phyloP scores from a whole-genome alignment of 23 tunicate species.

The Trididemnum clinides region DNA sequence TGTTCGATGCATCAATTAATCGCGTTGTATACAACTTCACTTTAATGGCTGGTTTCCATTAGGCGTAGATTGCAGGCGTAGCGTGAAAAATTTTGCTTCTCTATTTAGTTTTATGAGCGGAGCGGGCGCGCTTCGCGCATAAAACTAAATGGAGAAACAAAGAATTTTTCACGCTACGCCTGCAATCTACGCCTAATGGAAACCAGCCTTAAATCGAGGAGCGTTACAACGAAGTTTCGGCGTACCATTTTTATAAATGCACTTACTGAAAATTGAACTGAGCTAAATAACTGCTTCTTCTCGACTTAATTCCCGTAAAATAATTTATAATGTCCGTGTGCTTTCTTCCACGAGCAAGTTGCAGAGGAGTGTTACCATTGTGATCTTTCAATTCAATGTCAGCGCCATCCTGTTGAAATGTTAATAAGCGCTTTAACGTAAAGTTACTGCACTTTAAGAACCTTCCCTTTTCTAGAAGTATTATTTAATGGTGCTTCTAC shows the following conservation, averaged over 20 bases:
- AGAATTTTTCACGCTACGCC: too few relatives aligned
- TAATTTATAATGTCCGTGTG: slow-evolving; percentile 48
- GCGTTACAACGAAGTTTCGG: too few relatives aligned
- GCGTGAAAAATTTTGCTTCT: too few relatives aligned
- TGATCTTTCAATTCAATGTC: slow-evolving; percentile 90
- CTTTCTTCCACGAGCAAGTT: slow-evolving; percentile 94
- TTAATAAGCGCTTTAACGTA: slow-evolving; percentile 78
- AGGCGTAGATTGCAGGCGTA: too few relatives aligned
- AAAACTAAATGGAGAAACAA: too few relatives aligned
- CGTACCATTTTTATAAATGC: background rate
- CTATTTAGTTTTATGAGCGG: too few relatives aligned
- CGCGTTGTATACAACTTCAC: too few relatives aligned
- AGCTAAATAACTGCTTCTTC: slow-evolving; percentile 41
- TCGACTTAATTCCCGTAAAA: slow-evolving; percentile 36
- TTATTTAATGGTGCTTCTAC: slow-evolving; percentile 94
- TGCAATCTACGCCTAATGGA: too few relatives aligned
- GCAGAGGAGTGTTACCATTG: slow-evolving; percentile 88
- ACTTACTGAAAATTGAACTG: slow-evolving; percentile 52
- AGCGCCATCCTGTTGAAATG: slow-evolving; percentile 70
- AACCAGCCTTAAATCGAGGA: too few relatives aligned
- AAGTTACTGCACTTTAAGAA: slow-evolving; percentile 75
- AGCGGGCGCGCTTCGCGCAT: too few relatives aligned
- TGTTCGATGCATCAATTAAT: too few relatives aligned
- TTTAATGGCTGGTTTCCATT: too few relatives aligned
- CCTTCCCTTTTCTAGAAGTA: slow-evolving; percentile 85